A percentile compares a stretch with the other conserved stretches of the same genome.
Evolutionary conservation across 2,888 invertebrate species (phyloP).

Genomic region (Sarcophaga rosellei): DNA sequence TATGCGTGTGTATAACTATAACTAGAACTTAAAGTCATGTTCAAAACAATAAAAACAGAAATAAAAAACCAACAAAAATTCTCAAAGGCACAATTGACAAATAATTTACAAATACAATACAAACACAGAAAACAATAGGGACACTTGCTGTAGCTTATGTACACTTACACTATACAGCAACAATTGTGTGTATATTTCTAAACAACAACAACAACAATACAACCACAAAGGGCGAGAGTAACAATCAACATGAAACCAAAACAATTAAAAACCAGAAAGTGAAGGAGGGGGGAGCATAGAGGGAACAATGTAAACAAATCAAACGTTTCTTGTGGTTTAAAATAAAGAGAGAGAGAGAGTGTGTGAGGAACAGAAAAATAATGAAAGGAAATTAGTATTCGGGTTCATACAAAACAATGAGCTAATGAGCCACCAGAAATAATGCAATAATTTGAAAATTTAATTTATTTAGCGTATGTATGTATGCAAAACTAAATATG

Average conservation of each 20-base stretch:
- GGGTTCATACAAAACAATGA: no score
- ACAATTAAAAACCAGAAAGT: conserved; percentile 32
- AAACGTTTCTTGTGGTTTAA: neutral
- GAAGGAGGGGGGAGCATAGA: no score
- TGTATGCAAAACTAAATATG: no score
- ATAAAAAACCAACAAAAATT: conserved; percentile 15
- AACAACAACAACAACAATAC: neutral
- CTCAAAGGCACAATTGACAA: conserved; percentile 66
- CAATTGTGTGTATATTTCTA: neutral
- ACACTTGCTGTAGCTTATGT: no score
- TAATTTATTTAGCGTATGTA: no score
- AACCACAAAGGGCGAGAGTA: conserved; percentile 10
- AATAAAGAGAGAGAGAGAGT: no score
- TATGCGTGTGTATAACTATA: no score
- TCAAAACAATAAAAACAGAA: conserved; percentile 41
- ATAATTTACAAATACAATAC: conserved; percentile 24
- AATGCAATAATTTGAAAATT: no score
- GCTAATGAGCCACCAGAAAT: no score
- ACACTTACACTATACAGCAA: conserved; percentile 10
- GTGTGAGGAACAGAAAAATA: no score
- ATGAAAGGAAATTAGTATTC: no score
- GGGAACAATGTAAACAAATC: neutral
- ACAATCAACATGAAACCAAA: conserved; percentile 3
- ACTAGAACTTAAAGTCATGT: conserved; percentile 23
- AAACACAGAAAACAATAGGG: conserved; percentile 32